Evolutionary conservation across 1,140 invertebrate species (phyloP).

Genomic region (Stenopsyche tienmushanensis): DNA sequence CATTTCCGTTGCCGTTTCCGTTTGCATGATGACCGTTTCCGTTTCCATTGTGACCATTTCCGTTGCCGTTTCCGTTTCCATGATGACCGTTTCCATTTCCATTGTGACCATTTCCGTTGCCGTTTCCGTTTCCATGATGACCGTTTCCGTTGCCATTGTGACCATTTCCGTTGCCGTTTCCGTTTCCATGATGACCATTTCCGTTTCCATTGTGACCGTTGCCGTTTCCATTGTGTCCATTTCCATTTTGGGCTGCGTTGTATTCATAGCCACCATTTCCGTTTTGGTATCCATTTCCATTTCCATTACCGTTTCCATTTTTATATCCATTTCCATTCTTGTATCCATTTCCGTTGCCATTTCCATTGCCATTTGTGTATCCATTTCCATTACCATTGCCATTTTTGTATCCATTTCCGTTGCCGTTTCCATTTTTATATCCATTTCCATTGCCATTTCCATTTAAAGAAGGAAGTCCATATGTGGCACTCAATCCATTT

Average conservation of each 20-base stretch:
- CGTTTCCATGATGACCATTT: conserved; percentile 3
- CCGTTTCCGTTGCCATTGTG: conserved; percentile 5
- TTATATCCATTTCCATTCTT: conserved; percentile 25
- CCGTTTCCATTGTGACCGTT: conserved; percentile 15
- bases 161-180: conserved; percentile 9
- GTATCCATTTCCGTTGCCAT: conserved; percentile 23
- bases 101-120: neutral
- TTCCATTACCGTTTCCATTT: conserved; percentile 22
- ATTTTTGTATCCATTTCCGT: conserved; percentile 19
- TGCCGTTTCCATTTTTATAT: conserved; percentile 9
- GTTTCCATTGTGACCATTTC: conserved; percentile 11
- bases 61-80: conserved; percentile 19
- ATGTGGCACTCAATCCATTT: conserved; percentile 17
- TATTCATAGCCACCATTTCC: conserved; percentile 10
- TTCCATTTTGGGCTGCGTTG: neutral
- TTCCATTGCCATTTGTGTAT: neutral
- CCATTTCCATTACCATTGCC: conserved; percentile 28
- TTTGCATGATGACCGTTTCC: conserved; percentile 9
- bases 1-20: conserved; percentile 26
- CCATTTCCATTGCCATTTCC: conserved; percentile 17
- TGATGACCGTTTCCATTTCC: conserved; percentile 14
- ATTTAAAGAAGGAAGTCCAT: conserved; percentile 19
- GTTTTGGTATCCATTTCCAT: conserved; percentile 21
- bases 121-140: conserved; percentile 7
- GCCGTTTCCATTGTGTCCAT: conserved; percentile 18